Percentiles rank a stretch among this genome's conserved stretches.
Evolutionary conservation across 2,888 invertebrate species (phyloP).

Genomic region (Cryptocephalus moraei): DNA sequence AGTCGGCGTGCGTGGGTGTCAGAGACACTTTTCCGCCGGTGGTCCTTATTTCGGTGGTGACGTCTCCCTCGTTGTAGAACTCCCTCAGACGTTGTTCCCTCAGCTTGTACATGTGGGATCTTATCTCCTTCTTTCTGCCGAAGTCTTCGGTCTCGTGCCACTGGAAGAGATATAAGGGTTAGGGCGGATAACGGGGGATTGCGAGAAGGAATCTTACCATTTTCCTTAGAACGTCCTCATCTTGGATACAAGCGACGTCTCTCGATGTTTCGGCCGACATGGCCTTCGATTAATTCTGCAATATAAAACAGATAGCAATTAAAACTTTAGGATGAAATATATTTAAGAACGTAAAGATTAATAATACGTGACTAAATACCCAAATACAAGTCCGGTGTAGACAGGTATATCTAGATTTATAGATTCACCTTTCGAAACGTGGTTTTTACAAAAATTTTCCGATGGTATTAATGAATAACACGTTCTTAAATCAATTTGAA

Average conservation of each 20-base stretch:
- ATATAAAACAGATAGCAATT: not conserved
- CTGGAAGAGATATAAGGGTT: constrained; percentile 37
- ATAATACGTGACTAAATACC: not conserved
- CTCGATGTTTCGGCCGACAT: constrained; percentile 35
- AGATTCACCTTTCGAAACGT: too few relatives aligned
- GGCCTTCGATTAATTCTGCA: constrained; percentile 10
- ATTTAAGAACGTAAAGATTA: not conserved
- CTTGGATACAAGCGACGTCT: constrained; percentile 60
- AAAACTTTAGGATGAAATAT: too few relatives aligned
- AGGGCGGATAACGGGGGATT: not conserved
- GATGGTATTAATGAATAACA: too few relatives aligned
- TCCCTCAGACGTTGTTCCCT: constrained; percentile 69
- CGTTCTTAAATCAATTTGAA: too few relatives aligned
- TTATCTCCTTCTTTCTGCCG: constrained; percentile 75
- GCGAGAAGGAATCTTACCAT: constrained; percentile 47
- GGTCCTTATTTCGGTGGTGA: constrained; percentile 22
- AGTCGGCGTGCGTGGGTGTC: constrained; percentile 49
- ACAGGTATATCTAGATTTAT: too few relatives aligned
- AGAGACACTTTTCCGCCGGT: constrained; percentile 16
- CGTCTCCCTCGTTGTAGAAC: constrained; percentile 47
- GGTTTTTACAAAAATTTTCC: too few relatives aligned
- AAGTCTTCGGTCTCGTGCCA: constrained; percentile 83
- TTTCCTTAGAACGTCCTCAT: constrained; percentile 66
- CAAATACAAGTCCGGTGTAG: not conserved
- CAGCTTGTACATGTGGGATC: constrained; percentile 74